Base-by-base conservation (phyloP, 2,113 vertebrate species). In the Tiliqua scincoides region DNA sequence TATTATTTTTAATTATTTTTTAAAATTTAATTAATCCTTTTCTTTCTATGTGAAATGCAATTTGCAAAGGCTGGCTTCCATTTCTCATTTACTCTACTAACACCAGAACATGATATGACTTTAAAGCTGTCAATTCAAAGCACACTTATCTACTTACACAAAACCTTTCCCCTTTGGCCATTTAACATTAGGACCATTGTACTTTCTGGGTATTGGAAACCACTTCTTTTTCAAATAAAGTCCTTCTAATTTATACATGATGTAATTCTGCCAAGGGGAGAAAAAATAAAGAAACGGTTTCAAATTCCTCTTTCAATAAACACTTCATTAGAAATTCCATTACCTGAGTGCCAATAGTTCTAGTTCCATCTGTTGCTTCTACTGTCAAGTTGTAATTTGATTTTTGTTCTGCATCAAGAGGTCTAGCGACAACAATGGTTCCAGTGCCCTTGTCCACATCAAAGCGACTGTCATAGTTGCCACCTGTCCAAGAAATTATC, bases 371-470 rank as follows among this genome's bases (percentile, higher is more conserved):
- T 72, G 99, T 99, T 91, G 98, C 99, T 91, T 99, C 98, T 63
- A 99, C 97, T 43, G 99, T 99, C 96, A 99, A 96, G 96, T 99
- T 99, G 93, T 99, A 99, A 97, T 96, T 97, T 93, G 98, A 98
- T 94, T 98, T 99, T 93, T 98, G 97, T 93, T 99, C 99, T 57
- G 98, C 96, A 95, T 99, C 98, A 89, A 99, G 98, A 86, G 97
- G 97, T 93, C 96, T 97, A 30, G 99, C 98, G 3, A 99, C 96
- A 92, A 99, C 98, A 94, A 99, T 92, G 78, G 98, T 99, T 87
- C 98, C 98, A 6, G 98, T 98, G 94, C 98, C 97, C 94, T 98
- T 99, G 94, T 98, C 98, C 94, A 99, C 98, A 94, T 99, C 98
- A 93, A 99, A 99, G 85, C 97, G 97, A 96, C 98, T 99, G 96